Percentiles rank a stretch among this genome's conserved stretches.
Evolutionary conservation across 2,888 invertebrate species (phyloP).

Genomic region (Apamea anceps): DNA sequence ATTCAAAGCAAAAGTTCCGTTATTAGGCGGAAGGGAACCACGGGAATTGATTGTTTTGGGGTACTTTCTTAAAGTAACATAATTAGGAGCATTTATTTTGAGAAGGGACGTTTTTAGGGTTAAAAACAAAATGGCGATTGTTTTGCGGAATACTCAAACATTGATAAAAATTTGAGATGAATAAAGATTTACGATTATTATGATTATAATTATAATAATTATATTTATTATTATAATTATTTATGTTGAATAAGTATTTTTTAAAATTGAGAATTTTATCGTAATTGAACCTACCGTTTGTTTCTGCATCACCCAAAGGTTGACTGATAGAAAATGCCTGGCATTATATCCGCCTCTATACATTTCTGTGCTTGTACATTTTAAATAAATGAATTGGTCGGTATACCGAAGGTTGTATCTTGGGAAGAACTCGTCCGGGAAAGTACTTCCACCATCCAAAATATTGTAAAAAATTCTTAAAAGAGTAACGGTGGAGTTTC

Average conservation of each 20-base stretch:
- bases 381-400: neutral
- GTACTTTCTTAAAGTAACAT: constrained; percentile 32
- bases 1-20: constrained; percentile 58
- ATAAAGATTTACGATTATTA: no score
- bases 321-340: neutral
- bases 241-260: no score
- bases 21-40: constrained; percentile 31
- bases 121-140: constrained; percentile 11
- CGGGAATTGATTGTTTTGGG: constrained; percentile 40
- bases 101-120: neutral
- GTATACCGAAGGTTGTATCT: neutral
- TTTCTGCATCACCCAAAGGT: neutral
- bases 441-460: neutral
- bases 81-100: constrained; percentile 36
- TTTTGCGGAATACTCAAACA: neutral
- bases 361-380: no score
- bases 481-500: no score
- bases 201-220: no score
- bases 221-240: no score
- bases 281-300: neutral
- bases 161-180: neutral
- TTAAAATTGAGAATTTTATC: no score
- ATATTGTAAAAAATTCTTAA: no score
- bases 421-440: neutral
- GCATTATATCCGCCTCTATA: neutral